phyloP scores from a whole-genome alignment of 2,113 vertebrate species.

The Daboia siamensis region DNA sequence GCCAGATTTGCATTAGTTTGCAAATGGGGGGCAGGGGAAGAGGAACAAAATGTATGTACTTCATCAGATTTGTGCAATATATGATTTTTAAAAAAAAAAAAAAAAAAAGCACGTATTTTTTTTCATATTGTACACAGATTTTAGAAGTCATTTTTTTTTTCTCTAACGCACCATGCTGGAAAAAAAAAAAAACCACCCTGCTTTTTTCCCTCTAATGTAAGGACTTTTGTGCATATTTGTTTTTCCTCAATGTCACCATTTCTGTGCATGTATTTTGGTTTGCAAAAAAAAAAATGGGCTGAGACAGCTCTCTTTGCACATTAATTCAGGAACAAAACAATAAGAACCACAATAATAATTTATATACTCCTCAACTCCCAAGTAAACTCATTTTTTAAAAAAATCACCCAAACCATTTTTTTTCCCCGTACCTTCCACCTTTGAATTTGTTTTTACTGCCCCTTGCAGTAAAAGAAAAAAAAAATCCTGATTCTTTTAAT shows the following conservation, averaged over 20 bases:
- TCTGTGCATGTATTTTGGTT: not conserved
- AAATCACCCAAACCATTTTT: not conserved
- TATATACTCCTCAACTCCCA: not conserved
- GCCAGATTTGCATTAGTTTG: not conserved
- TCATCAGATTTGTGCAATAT: not conserved
- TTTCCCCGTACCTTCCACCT: not conserved
- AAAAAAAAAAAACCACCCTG: not conserved
- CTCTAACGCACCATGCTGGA: not conserved
- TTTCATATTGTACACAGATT: not conserved
- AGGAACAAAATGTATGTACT: not conserved
- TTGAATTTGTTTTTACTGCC: not conserved
- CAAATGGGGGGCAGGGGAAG: fast-evolving
- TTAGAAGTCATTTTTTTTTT: not conserved
- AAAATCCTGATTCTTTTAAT: not conserved
- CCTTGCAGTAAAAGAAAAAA: not conserved
- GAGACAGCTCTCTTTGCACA: not conserved
- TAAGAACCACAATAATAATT: not conserved
- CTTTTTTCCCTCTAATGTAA: not conserved
- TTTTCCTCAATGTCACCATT: not conserved
- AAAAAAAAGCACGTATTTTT: too few species aligned
- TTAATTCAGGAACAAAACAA: not conserved
- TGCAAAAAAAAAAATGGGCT: not conserved
- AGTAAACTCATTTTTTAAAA: not conserved
- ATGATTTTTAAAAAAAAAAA: not conserved
- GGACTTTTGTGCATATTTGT: not conserved